phyloP scores from a whole-genome alignment of 2,888 invertebrate genomes.

The Pandemis corylana region DNA sequence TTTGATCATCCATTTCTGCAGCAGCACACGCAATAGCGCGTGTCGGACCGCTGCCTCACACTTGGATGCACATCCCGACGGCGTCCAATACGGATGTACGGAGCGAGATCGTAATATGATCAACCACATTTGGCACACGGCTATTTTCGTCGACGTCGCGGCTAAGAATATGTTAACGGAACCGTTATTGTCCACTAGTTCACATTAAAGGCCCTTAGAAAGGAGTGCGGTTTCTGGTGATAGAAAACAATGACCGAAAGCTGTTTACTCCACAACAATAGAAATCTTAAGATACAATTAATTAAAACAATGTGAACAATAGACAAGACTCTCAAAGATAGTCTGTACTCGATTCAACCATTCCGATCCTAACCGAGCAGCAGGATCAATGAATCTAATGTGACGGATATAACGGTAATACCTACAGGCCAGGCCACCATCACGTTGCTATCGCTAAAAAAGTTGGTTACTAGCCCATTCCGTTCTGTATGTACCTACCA shows the following conservation, averaged over 20 bases:
- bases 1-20: constrained; percentile 53
- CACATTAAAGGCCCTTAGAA: constrained; percentile 12
- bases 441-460: constrained; percentile 33
- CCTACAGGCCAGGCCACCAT: constrained; percentile 10
- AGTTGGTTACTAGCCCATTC: constrained; percentile 39
- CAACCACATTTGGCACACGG: constrained; percentile 42
- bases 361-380: constrained; percentile 22
- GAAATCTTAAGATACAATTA: neutral
- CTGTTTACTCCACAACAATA: constrained; percentile 19
- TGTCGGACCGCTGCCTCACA: constrained; percentile 69
- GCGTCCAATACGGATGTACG: constrained; percentile 36
- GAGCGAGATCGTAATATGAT: constrained; percentile 40
- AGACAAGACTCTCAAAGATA: neutral
- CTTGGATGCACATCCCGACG: constrained; percentile 57
- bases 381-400: constrained; percentile 33
- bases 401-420: constrained; percentile 34
- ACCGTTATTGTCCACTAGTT: constrained; percentile 28
- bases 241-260: constrained; percentile 28
- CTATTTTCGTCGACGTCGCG: constrained; percentile 30
- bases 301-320: constrained; percentile 15
- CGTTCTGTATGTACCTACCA: constrained; percentile 23
- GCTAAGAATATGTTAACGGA: constrained; percentile 26
- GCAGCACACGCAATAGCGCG: constrained; percentile 68
- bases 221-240: constrained; percentile 18
- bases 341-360: constrained; percentile 6